A percentile compares a stretch with the other conserved stretches of the same genome.
phyloP scores from a whole-genome alignment of 2,888 invertebrate species.

The Meloe dianella region DNA sequence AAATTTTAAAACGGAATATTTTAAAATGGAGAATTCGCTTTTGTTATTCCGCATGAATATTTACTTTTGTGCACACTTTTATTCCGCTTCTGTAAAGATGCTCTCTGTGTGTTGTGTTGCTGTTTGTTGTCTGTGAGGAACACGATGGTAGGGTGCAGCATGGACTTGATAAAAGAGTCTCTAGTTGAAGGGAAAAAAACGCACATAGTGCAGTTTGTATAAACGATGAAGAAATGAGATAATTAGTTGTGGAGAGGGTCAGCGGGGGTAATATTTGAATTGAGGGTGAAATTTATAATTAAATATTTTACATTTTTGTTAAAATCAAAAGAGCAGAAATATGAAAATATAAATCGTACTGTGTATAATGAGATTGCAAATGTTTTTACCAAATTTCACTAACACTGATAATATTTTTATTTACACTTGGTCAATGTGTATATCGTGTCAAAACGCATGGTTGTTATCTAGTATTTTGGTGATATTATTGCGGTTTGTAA shows the following conservation, averaged over 20 bases:
- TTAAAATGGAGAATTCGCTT: conserved; percentile 41
- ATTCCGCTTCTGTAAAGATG: conserved; percentile 17
- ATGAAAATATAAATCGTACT: no score
- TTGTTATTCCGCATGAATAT: conserved; percentile 33
- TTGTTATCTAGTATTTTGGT: no score
- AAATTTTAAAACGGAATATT: conserved; percentile 53
- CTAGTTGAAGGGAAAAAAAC: not conserved
- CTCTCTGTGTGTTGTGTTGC: not conserved
- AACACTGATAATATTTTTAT: no score
- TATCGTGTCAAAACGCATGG: no score
- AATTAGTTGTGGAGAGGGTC: not conserved
- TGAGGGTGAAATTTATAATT: not conserved
- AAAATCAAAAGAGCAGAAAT: not conserved
- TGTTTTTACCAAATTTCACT: no score
- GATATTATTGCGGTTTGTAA: no score
- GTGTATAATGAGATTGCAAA: no score
- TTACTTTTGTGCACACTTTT: conserved; percentile 28
- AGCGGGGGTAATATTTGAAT: not conserved
- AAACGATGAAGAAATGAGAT: not conserved
- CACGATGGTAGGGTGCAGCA: not conserved
- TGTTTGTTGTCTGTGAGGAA: not conserved
- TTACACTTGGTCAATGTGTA: no score
- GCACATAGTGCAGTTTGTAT: not conserved
- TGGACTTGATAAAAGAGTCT: not conserved
- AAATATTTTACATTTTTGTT: not conserved